Evolutionary conservation across 2,888 invertebrate species (phyloP), one percentile per base, ranked within the genome.

Genomic region (Zonitis immaculata): DNA sequence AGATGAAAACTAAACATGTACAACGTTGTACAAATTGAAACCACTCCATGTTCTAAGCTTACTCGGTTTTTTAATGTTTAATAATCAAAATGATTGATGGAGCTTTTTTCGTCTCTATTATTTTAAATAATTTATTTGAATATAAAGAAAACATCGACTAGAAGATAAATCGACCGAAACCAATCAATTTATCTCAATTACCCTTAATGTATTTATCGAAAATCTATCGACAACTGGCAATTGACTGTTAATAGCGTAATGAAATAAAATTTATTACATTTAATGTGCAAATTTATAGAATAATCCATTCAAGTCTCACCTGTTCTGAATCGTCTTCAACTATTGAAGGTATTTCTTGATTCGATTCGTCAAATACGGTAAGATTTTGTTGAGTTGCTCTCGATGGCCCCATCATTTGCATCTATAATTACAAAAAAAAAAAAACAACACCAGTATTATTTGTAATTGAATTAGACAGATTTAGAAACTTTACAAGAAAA

Each of bases 301-400:
- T 25, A n/a, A n/a, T n/a, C n/a, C n/a, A n/a, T n/a, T n/a, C n/a
- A n/a, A 35, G 8, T 9, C 28, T 66, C 64, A 71, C 71, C 65
- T 66, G 68, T 54, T 69, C 69, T 28, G 69, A 65, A 51, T 69
- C 68, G 57, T 68, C 68, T 46, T 67, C 67, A 47, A 57, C 52
- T 27, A 58, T 56, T 51, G 58, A 54, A 42, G 63, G 54, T 47
- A 63, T 56, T 53, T 66, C 65, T 32, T 52, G 52, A 35, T n/a
- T n/a, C n/a, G 65, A 56, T 49, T 58, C 59, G 60, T 70, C 68
- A 51, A 63, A 57, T 55, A 64, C 57, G 39, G 70, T 66, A 47
- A 63, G 51, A 61, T 70, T 71, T 52, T 64, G 64, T 53, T 65
- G 63, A 20, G 54, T 48, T 43, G 61, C 62, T 46, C 64, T 58